Percentiles rank a stretch among this genome's conserved stretches.
phyloP scores from a whole-genome alignment of 2,113 vertebrate species.

The Motacilla alba region DNA sequence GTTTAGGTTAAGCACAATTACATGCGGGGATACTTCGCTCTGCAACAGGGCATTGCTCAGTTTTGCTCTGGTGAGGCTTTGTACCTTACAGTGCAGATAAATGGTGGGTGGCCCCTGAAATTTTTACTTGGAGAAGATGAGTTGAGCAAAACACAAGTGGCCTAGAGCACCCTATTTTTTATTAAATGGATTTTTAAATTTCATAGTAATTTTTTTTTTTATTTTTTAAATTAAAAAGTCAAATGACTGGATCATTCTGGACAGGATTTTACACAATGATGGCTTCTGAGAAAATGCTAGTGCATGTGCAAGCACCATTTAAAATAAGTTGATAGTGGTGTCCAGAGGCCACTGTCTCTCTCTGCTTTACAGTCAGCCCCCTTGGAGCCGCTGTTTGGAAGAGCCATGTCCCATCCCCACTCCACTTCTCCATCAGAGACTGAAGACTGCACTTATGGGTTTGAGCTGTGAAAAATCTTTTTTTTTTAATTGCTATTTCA shows the following conservation, averaged over 20 bases:
- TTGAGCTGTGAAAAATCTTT: neutral
- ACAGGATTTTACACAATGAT: neutral
- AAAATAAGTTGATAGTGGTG: fast-evolving
- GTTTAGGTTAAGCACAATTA: neutral
- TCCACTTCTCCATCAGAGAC: fast-evolving
- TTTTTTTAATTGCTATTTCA: neutral
- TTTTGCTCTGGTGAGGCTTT: neutral
- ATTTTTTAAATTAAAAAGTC: neutral
- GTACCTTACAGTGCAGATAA: neutral
- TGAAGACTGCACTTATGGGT: fast-evolving
- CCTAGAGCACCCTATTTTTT: neutral
- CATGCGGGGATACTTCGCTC: fast-evolving
- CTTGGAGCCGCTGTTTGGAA: neutral
- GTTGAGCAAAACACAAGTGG: neutral
- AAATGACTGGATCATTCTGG: neutral
- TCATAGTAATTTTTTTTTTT: neutral
- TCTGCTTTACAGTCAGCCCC: fast-evolving
- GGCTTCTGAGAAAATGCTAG: neutral
- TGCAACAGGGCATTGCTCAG: neutral
- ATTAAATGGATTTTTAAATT: neutral
- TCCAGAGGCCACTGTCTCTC: neutral
- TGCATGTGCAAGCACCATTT: fast-evolving
- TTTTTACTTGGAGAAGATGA: neutral
- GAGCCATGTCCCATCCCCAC: fast-evolving
- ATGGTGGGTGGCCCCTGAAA: neutral